Percentiles rank a stretch among this genome's conserved stretches.
These are phyloP conservation scores for Chaetodon auriga DNA, from an alignment of 2,113 vertebrate genomes.

Conservation along the genomic window DNA sequence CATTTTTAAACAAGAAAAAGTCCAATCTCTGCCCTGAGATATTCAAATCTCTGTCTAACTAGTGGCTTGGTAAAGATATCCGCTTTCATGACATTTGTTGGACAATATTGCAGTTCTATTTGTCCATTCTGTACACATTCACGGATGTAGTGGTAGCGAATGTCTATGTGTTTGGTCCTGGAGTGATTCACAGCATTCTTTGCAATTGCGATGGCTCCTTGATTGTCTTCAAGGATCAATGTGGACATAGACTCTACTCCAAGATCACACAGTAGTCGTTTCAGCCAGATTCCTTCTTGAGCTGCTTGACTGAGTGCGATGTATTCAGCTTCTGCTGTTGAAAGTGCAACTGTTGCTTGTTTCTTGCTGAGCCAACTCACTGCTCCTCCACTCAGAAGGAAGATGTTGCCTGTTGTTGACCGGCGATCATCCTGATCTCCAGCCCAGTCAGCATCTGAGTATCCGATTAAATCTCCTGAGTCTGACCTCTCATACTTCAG, in stretches of 20 bases:
- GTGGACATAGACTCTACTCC: neutral
- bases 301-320: slow-evolving; percentile 6
- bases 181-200: slow-evolving; percentile 26
- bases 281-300: slow-evolving; percentile 14
- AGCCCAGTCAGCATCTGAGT: slow-evolving; percentile 25
- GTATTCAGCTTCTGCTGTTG: too few species aligned
- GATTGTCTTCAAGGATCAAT: slow-evolving; percentile 3
- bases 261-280: neutral
- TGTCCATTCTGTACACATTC: slow-evolving; percentile 36
- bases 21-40: neutral
- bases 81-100: slow-evolving; percentile 17
- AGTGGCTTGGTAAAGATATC: slow-evolving; percentile 19
- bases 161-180: slow-evolving; percentile 13
- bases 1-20: too few species aligned
- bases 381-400: too few species aligned
- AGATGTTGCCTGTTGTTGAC: too few species aligned
- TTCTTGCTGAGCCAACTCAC: too few species aligned
- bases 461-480: slow-evolving; percentile 4
- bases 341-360: too few species aligned
- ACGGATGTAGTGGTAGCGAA: slow-evolving; percentile 12
- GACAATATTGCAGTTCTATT: slow-evolving; percentile 25
- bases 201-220: slow-evolving; percentile 13
- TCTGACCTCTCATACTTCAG: slow-evolving; percentile 11
- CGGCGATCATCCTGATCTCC: slow-evolving; percentile 14
- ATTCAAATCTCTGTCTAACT: neutral